Conservation (phyloP, 2,797 vertebrate genomes). For the Chromobotia macracanthus region DNA sequence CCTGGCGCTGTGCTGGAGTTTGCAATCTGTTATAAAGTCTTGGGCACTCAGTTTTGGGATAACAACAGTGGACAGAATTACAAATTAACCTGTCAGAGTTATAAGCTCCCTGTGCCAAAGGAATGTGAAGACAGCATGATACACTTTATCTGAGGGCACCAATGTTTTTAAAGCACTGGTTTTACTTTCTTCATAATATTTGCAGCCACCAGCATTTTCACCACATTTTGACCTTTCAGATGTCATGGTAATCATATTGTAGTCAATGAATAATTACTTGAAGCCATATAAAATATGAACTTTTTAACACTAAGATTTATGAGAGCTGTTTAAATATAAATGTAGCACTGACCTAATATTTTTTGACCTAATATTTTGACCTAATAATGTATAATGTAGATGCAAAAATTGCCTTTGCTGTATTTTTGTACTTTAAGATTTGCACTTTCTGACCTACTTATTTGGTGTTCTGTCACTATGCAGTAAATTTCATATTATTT, state of each 20-base stretch:
- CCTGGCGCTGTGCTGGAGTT: conserved; percentile 88
- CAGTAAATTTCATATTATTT: background rate
- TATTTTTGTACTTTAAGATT: conserved; percentile 12
- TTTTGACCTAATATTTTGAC: background rate
- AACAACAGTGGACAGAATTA: conserved; percentile 91
- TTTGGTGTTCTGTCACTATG: conserved; percentile 21
- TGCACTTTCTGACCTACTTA: background rate
- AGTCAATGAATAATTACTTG: background rate
- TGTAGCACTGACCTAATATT: background rate
- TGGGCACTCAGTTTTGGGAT: conserved; percentile 89
- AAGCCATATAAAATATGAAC: background rate
- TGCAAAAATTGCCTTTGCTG: conserved; percentile 20
- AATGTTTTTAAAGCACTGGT: conserved; percentile 50
- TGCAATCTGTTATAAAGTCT: conserved; percentile 86
- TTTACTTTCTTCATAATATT: conserved; percentile 11
- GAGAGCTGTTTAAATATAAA: background rate
- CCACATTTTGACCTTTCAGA: background rate
- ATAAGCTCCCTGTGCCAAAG: conserved; percentile 87
- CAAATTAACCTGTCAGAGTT: conserved; percentile 85
- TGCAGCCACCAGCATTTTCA: conserved; percentile 9
- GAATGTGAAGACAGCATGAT: conserved; percentile 96
- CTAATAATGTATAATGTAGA: background rate
- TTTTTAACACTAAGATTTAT: background rate
- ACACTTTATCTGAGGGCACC: conserved; percentile 86
- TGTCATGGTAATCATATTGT: background rate